phyloP scores from a whole-genome alignment of 2,113 vertebrate species.

The Rostratula benghalensis region DNA sequence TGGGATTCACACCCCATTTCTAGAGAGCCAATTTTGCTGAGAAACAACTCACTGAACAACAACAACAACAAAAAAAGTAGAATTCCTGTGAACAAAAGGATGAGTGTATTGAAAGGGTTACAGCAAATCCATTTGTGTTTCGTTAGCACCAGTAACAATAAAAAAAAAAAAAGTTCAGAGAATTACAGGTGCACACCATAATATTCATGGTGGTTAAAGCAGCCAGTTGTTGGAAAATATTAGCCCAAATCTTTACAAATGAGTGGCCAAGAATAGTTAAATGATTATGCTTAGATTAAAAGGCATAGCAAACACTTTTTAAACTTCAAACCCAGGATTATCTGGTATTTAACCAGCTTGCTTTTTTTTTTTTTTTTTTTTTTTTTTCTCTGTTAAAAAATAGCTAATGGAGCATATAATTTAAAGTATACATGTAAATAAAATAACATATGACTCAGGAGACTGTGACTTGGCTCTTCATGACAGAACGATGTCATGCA shows the following conservation, averaged over 20 bases:
- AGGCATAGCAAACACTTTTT: not conserved
- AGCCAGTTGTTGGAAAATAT: not conserved
- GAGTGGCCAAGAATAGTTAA: not conserved
- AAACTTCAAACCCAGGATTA: not conserved
- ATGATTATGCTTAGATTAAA: not conserved
- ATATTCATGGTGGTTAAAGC: not conserved
- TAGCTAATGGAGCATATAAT: not conserved
- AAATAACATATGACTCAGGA: not conserved
- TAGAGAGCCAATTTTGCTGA: not conserved
- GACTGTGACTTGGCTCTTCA: not conserved
- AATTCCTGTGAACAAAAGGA: not conserved
- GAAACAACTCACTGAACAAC: not conserved
- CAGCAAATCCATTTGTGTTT: not conserved
- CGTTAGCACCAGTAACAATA: not conserved
- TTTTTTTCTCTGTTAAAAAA: no score
- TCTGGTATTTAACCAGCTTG: not conserved
- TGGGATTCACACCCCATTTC: not conserved
- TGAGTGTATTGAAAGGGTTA: not conserved
- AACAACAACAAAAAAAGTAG: not conserved
- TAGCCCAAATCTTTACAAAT: not conserved
- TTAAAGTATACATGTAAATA: not conserved
- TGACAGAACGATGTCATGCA: not conserved
- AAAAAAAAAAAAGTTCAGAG: not conserved
- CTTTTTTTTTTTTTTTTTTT: not conserved
- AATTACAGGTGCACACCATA: not conserved